phyloP scores from a whole-genome alignment of 2,888 invertebrate genomes.

The Girardia tigrina region DNA sequence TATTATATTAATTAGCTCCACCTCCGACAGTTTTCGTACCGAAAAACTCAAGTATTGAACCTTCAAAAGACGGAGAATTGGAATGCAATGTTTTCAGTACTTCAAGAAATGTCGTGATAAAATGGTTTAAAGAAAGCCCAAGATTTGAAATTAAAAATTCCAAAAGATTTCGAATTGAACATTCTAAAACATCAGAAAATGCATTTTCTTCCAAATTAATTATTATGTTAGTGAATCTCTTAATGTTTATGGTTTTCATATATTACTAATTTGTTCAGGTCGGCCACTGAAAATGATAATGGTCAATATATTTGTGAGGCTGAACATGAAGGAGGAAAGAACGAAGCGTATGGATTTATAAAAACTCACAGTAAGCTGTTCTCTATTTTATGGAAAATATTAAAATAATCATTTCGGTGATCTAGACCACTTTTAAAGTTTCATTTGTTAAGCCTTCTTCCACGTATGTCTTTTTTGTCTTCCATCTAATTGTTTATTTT shows the following conservation, averaged over 20 bases:
- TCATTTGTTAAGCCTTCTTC: not conserved
- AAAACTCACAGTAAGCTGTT: slow-evolving; percentile 32
- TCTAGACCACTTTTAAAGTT: not conserved
- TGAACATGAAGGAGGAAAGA: slow-evolving; percentile 31
- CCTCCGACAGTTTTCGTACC: slow-evolving; percentile 20
- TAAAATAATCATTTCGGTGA: not conserved
- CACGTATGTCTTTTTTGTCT: too few relatives aligned
- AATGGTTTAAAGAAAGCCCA: slow-evolving; percentile 24
- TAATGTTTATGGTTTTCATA: not conserved
- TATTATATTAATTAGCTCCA: slow-evolving; percentile 17
- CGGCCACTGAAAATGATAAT: slow-evolving; percentile 26
- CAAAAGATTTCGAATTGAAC: slow-evolving; percentile 11
- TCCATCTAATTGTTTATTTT: too few relatives aligned
- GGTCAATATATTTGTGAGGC: slow-evolving; percentile 33
- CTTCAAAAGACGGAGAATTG: not conserved
- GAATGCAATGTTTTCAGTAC: slow-evolving; percentile 30
- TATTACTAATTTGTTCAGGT: not conserved
- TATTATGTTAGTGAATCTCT: slow-evolving; percentile 12
- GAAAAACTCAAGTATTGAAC: slow-evolving; percentile 29
- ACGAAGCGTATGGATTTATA: not conserved
- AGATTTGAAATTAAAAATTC: slow-evolving; percentile 21
- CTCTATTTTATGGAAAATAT: not conserved
- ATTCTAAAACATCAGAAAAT: not conserved
- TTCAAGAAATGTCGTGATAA: slow-evolving; percentile 10
- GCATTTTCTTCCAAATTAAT: not conserved